phyloP scores from a whole-genome alignment of 2,797 vertebrate genomes.

The Gymnopithys bicolor region DNA sequence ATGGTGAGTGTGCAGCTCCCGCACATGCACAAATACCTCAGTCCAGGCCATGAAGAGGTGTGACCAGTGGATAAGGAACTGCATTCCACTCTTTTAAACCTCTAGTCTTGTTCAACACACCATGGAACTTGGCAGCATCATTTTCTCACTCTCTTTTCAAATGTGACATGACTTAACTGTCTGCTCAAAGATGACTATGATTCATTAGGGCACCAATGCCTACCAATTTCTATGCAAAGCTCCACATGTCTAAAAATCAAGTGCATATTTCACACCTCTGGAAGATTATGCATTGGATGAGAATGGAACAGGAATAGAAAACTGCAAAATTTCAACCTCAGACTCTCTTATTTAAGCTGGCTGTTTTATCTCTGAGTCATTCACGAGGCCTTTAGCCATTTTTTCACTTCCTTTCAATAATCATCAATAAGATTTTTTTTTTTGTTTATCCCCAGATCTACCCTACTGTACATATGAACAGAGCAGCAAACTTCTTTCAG shows the following conservation, averaged over 20 bases:
- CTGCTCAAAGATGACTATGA: not conserved
- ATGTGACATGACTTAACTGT: not conserved
- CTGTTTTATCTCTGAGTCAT: not conserved
- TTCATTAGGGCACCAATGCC: not conserved
- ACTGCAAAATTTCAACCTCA: not conserved
- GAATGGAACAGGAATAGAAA: not conserved
- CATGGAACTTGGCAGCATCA: accelerated
- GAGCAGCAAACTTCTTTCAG: not conserved
- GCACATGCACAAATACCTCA: not conserved
- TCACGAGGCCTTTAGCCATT: not conserved
- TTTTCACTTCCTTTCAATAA: not conserved
- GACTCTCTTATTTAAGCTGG: not conserved
- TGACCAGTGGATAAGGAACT: not conserved
- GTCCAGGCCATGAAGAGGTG: not conserved
- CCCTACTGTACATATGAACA: not conserved
- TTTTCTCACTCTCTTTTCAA: not conserved
- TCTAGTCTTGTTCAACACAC: not conserved
- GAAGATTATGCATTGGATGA: not conserved
- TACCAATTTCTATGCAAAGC: not conserved
- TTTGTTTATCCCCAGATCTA: not conserved
- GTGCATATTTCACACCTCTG: not conserved
- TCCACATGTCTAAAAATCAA: not conserved
- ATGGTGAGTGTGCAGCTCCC: not conserved
- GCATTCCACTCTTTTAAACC: not conserved
- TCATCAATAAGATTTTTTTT: not conserved